Base-by-base conservation (phyloP, 2,113 vertebrate genomes). In the Poeciliopsis occidentalis region DNA sequence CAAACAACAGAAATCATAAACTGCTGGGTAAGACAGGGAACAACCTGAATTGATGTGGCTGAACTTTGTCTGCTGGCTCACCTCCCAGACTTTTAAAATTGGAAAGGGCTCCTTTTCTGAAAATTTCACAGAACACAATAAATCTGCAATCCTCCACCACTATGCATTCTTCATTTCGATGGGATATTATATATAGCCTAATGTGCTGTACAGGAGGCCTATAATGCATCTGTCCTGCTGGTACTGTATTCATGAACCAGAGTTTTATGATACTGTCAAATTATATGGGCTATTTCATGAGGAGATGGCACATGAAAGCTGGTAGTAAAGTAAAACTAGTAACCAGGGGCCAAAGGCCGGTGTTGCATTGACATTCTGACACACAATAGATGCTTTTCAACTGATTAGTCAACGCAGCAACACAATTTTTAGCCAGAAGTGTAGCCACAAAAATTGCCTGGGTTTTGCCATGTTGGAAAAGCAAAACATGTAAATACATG, bases 301-400 rank as follows among this genome's bases (percentile, higher is more conserved):
- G 67, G 4, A 60, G 39, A 77, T 70, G 72, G 37, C 15, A 34
- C 60, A 71, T 64, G 15, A 37, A 12, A 60, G 24, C 30, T 32
- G 34, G 66, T 73, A 71, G 80, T 82, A 79, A 79, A 77, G 30
- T 76, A 37, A 67, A 81, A 68, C 22, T 12, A 54, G n/a, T 30
- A 47, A 62, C 31, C 24, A 73, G 1, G 12, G 78, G 64, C 15
- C 85, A 89, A 90, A 87, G 86, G 68, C n/a, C 82, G 64, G 2
- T 41, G 17, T 29, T 8, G 29, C 19, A 29, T 13, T 13, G 12
- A 24, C 37, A 57, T 26, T 61, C 31, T 68, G 67, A 67, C 54
- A 69, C 10, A 37, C 61, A 64, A 22, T 34, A 17, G 3, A 12
- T 67, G 6, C 7, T 64, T 80, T 80, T 64, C 64, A 69, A 76